Evolutionary conservation across 2,797 vertebrate species (phyloP).

Genomic region (Pangasius krempfi): DNA sequence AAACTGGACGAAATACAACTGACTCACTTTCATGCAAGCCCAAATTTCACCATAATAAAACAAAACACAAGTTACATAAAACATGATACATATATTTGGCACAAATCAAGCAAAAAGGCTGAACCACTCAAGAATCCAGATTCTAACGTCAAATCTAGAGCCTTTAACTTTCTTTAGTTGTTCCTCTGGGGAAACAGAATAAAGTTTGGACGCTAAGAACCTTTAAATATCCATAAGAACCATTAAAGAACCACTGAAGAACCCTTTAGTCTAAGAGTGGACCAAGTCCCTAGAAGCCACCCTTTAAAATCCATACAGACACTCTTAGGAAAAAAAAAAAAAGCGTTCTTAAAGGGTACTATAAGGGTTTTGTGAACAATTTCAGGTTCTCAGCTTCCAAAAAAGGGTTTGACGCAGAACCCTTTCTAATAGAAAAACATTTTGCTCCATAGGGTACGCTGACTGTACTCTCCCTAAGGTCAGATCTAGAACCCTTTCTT

Average conservation of each 20-base stretch:
- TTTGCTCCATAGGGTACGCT: not conserved
- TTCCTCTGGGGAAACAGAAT: not conserved
- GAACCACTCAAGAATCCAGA: not conserved
- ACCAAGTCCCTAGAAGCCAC: not conserved
- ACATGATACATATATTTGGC: not conserved
- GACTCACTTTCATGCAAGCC: not conserved
- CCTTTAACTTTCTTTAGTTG: not conserved
- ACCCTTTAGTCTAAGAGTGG: not conserved
- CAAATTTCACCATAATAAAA: not conserved
- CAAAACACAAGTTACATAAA: not conserved
- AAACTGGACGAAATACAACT: not conserved
- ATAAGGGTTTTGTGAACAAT: not conserved
- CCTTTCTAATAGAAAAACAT: not conserved
- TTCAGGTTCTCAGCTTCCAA: not conserved
- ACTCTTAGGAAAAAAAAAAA: not conserved
- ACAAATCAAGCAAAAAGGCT: not conserved
- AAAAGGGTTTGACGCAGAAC: not conserved
- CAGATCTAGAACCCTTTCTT: not conserved
- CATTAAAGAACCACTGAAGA: not conserved
- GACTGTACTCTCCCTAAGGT: not conserved
- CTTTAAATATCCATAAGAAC: not conserved
- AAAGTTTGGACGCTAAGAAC: not conserved
- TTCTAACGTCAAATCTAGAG: not conserved
- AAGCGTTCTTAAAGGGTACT: not conserved
- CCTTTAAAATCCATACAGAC: not conserved